These are phyloP conservation scores for Nowickia ferox DNA, from an alignment of 2,888 invertebrate genomes.

Conservation along the genomic window DNA sequence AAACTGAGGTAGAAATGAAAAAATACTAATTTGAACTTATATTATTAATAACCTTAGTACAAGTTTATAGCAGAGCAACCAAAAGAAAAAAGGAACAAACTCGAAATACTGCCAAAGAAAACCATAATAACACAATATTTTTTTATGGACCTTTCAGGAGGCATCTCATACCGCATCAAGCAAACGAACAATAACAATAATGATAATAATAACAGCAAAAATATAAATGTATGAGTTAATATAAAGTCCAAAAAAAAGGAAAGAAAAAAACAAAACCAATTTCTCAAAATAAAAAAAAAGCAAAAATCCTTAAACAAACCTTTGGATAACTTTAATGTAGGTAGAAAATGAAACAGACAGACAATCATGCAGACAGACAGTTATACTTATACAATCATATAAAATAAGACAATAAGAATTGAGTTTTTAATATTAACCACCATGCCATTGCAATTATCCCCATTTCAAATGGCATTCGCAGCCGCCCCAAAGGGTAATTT, in stretches of 20 bases:
- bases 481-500: constrained; percentile 74
- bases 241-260: neutral
- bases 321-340: constrained; percentile 48
- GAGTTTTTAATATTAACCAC: constrained; percentile 62
- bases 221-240: constrained; percentile 19
- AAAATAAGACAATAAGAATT: constrained; percentile 56
- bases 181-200: constrained; percentile 57
- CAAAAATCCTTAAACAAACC: constrained; percentile 47
- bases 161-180: constrained; percentile 37
- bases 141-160: constrained; percentile 26
- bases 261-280: constrained; percentile 36
- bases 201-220: constrained; percentile 50
- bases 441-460: constrained; percentile 77
- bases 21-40: constrained; percentile 55
- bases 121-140: constrained; percentile 37
- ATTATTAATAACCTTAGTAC: constrained; percentile 32
- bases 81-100: neutral
- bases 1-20: constrained; percentile 8
- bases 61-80: constrained; percentile 8
- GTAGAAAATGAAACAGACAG: constrained; percentile 35
- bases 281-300: constrained; percentile 29
- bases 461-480: constrained; percentile 78
- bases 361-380: constrained; percentile 18
- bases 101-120: constrained; percentile 14
- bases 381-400: constrained; percentile 18